Conservation (phyloP, 2,888 invertebrate species). For the Caenorhabditis doughertyi region DNA sequence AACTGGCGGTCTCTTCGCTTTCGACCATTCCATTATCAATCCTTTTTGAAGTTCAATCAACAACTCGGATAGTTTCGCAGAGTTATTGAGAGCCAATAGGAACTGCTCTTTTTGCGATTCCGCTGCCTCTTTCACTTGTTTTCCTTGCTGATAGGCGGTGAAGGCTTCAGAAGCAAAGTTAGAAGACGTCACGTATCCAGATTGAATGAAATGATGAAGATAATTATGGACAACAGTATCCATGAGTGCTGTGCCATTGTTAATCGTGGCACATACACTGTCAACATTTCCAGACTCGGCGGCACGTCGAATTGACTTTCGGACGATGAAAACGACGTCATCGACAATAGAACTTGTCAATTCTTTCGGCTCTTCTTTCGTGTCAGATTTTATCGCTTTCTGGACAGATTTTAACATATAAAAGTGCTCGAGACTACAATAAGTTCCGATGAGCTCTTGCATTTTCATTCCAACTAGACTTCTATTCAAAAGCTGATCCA, state of each 20-base stretch:
- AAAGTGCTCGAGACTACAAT: slow-evolving; percentile 93
- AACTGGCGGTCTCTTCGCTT: slow-evolving; percentile 47
- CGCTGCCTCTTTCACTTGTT: slow-evolving; percentile 73
- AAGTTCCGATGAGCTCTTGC: slow-evolving; percentile 88
- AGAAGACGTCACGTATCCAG: slow-evolving; percentile 77
- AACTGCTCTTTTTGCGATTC: slow-evolving; percentile 81
- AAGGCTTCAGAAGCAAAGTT: slow-evolving; percentile 81
- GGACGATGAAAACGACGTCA: slow-evolving; percentile 96
- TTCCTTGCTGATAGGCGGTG: slow-evolving; percentile 70
- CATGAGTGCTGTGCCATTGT: slow-evolving; percentile 92
- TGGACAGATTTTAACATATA: slow-evolving; percentile 95
- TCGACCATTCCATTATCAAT: slow-evolving; percentile 71
- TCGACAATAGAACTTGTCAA: slow-evolving; percentile 91
- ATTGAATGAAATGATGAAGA: slow-evolving; percentile 84
- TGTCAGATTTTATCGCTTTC: slow-evolving; percentile 92
- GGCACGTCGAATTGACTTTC: slow-evolving; percentile 96
- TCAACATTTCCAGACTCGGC: slow-evolving; percentile 93
- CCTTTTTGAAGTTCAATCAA: slow-evolving; percentile 89
- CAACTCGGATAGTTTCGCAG: slow-evolving; percentile 93
- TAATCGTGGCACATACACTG: slow-evolving; percentile 93
- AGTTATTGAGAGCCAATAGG: slow-evolving; percentile 91
- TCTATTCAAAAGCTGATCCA: slow-evolving; percentile 79
- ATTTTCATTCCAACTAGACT: slow-evolving; percentile 78
- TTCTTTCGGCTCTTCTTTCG: slow-evolving; percentile 86
- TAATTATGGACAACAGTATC: slow-evolving; percentile 91